Evolutionary conservation across 2,888 invertebrate species (phyloP), one percentile per base, ranked within the genome.

Genomic region (Apodemia zela): DNA sequence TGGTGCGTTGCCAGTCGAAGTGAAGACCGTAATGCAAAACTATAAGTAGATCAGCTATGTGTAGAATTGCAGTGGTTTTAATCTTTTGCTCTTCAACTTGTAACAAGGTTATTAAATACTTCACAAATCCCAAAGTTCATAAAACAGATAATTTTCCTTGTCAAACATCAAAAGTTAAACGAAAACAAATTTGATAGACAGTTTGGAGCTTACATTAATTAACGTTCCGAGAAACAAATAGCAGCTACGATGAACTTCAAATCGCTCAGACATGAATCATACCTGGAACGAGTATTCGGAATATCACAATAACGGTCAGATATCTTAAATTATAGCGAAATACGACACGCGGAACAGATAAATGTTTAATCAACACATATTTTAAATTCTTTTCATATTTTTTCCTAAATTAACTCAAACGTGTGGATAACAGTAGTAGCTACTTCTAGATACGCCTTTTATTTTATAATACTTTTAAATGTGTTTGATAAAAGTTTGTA

Each of bases 301-400:
- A 61, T 61, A 18, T 35, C 35, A 21, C 61, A 18, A 49, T 47
- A 47, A 60, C 60, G 45, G 60, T 33, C 49, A 11, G 10, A 33
- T 25, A 47, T 17, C 4, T 51, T 13, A 13, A 15, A 54, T 25
- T 54, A 21, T 54, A 54, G 54, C 54, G 25, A 61, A n/a, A n/a
- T n/a, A 29, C 17, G 35, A 60, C 18, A 49, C 18, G n/a, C 35
- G 54, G 5, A 17, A 25, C 18, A 15, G n/a, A n/a, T 42, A 25
- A n/a, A 57, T 29, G 25, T 11, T 15, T 15, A 15, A 57, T 33
- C 29, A 33, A 57, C 25, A 21, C 21, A 21, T 17, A 60, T 60
- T 45, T 25, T 25, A 58, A 29, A 57, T 57, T 33, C 10, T 10
- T 33, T 33, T 33, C 7, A 33, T 33, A 33, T 21, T 4, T 29